These are phyloP conservation scores for Apomyelois bistriatella DNA, from an alignment of 2,888 invertebrate genomes.

Conservation along the genomic window DNA sequence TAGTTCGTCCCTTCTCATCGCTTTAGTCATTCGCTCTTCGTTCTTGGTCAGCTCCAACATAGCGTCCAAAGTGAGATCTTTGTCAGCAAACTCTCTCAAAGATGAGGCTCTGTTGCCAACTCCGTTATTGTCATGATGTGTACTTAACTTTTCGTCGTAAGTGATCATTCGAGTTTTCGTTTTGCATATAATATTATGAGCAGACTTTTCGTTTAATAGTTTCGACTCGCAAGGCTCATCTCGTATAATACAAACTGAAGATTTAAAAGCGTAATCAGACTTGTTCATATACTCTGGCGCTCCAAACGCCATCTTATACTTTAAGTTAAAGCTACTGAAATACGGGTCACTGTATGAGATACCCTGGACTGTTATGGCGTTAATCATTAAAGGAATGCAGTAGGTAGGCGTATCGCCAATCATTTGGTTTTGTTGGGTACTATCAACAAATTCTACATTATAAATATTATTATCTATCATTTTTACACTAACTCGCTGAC, in stretches of 20 bases:
- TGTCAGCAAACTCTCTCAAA: constrained; percentile 63
- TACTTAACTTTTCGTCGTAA: constrained; percentile 58
- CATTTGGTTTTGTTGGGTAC: constrained; percentile 81
- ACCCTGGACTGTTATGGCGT: constrained; percentile 82
- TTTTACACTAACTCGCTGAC: constrained; percentile 79
- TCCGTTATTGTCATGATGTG: constrained; percentile 74
- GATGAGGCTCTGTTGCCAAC: constrained; percentile 44
- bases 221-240: constrained; percentile 74
- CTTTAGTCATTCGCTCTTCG: constrained; percentile 50
- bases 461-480: constrained; percentile 80
- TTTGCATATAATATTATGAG: constrained; percentile 65
- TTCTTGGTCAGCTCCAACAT: constrained; percentile 64
- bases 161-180: constrained; percentile 65
- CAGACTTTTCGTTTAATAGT: constrained; percentile 67
- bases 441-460: constrained; percentile 79
- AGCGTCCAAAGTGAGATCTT: constrained; percentile 72
- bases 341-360: constrained; percentile 81
- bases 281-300: constrained; percentile 80
- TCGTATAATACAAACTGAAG: constrained; percentile 79
- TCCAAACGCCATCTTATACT: constrained; percentile 78
- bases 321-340: constrained; percentile 81
- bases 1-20: constrained; percentile 37
- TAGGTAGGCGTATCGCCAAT: constrained; percentile 79
- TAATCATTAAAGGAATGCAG: constrained; percentile 80
- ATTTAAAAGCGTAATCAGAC: constrained; percentile 82